These are phyloP conservation scores for Lithosia quadra DNA, from an alignment of 2,888 invertebrate species.

Conservation along the genomic window DNA sequence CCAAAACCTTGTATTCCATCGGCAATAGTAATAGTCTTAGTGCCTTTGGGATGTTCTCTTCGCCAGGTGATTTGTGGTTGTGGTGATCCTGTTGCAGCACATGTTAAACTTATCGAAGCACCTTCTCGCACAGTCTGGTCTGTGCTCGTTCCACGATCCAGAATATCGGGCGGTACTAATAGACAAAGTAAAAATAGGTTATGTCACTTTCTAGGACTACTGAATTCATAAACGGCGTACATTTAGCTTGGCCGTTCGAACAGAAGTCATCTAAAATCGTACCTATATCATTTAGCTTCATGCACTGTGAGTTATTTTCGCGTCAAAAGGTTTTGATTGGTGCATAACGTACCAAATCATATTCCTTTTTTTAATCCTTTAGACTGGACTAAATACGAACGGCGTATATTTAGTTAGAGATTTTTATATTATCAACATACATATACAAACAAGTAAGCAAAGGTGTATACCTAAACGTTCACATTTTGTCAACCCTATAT, in stretches of 20 bases:
- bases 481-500: too few relatives aligned
- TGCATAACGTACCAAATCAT: not conserved
- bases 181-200: constrained; percentile 28
- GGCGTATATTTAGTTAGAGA: too few relatives aligned
- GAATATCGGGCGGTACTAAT: constrained; percentile 93
- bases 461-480: too few relatives aligned
- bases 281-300: not conserved
- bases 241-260: not conserved
- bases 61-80: constrained; percentile 95
- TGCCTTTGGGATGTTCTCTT: constrained; percentile 92
- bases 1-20: constrained; percentile 90
- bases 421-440: too few relatives aligned
- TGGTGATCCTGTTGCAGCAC: constrained; percentile 96
- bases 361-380: not conserved
- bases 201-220: constrained; percentile 14
- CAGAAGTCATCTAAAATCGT: not conserved
- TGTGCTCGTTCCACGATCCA: constrained; percentile 93
- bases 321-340: too few relatives aligned
- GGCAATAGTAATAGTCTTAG: constrained; percentile 90
- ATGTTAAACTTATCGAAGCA: constrained; percentile 93
- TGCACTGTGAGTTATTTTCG: not conserved
- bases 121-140: constrained; percentile 96
- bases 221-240: not conserved
- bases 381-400: too few relatives aligned
- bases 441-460: too few relatives aligned